Evolutionary conservation across 2,797 vertebrate genomes (phyloP), one percentile per base, ranked within the genome.

Genomic region (Hippocampus kuda): DNA sequence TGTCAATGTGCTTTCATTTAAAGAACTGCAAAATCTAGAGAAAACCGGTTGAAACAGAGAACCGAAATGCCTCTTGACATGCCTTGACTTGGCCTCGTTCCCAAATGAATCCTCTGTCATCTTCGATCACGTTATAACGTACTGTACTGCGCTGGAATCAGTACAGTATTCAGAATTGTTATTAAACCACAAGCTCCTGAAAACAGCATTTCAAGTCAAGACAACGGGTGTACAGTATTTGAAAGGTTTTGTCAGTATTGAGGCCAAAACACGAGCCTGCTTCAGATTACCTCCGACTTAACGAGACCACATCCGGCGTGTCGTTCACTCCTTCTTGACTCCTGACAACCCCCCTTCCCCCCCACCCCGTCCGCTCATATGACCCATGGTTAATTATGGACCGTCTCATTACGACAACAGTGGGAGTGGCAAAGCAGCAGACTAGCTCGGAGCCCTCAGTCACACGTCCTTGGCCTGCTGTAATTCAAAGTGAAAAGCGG

Each of bases 281-380:
- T 73, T 71, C 49, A 88, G 87, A 90, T 87, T 85, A 90, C 82
- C 80, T 77, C 78, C 68, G 27, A 79, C 81, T 68, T 4, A 81
- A 86, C 77, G 68, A 80, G 73, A 84, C 81, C 74, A 77, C 72
- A 79, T 83, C 82, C 77, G 79, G 79, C 76, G 71, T 70, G 67
- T 74, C 75, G 51, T 22, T 42, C 38, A 30, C 66, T 67, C 70
- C 70, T 70, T 69, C 75, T 38, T 38, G 0, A 67, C 42, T 70
- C 71, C 79, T 71, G 72, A 63, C 83, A 75, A 76, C 76, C 81
- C 77, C 79, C 76, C 80, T 75, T 75, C 79, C 76, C 30, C 30
- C 5, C 34, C 34, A 5, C 34, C 34, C 30, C 27, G 2, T 30
- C 34, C 6, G 80, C 77, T 80, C 80, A 70, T 68, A 72, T 83